These are phyloP conservation scores for Lepidochitona cinerea DNA, from an alignment of 2,888 invertebrate genomes.

Conservation along the genomic window DNA sequence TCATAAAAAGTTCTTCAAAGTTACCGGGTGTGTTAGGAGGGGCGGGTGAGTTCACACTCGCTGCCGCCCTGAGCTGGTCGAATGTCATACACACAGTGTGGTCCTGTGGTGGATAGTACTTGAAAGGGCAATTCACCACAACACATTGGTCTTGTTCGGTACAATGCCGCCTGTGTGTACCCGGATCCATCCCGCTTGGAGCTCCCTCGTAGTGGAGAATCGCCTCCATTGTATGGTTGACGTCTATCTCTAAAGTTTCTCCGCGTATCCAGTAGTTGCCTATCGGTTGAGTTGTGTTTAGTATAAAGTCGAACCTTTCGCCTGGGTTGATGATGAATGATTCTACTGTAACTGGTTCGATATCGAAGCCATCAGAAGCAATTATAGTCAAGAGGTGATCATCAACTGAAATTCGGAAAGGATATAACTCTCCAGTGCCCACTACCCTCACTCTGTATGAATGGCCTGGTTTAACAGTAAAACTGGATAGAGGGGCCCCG, in stretches of 20 bases:
- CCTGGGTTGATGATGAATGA: constrained; percentile 33
- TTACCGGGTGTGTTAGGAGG: not conserved
- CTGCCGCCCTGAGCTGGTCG: not conserved
- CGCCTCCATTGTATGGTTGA: constrained; percentile 12
- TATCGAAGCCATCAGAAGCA: constrained; percentile 33
- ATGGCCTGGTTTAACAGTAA: constrained; percentile 18
- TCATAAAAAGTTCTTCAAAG: not conserved
- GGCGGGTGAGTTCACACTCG: not conserved
- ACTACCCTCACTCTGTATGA: constrained; percentile 36
- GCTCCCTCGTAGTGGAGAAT: constrained; percentile 19
- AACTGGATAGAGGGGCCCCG: constrained; percentile 24
- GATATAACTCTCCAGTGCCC: constrained; percentile 30
- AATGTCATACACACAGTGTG: not conserved
- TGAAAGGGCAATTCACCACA: constrained; percentile 26
- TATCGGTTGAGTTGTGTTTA: constrained; percentile 27
- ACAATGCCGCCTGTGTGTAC: constrained; percentile 11
- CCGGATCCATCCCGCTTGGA: not conserved
- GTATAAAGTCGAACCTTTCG: constrained; percentile 37
- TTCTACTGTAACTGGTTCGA: constrained; percentile 30
- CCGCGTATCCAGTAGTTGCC: constrained; percentile 42
- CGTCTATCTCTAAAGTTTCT: constrained; percentile 21
- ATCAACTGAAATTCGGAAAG: constrained; percentile 35
- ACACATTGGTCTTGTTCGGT: constrained; percentile 17
- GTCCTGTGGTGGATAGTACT: not conserved
- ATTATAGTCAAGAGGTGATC: constrained; percentile 33